Conservation (phyloP, 2,888 invertebrate genomes). For the Ochropacha duplaris region DNA sequence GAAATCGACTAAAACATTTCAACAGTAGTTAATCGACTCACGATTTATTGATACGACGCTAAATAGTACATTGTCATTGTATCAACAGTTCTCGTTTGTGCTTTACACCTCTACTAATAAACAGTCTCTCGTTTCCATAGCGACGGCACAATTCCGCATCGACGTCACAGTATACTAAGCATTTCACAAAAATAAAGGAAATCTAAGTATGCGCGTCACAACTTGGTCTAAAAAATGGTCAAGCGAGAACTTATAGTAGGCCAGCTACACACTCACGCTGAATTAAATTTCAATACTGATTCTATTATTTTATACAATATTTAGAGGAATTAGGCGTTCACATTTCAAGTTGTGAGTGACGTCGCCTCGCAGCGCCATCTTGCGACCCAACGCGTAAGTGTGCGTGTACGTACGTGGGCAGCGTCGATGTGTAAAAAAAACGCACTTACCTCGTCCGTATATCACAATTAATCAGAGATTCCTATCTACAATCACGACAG, state of each 20-base stretch:
- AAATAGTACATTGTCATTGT: neutral
- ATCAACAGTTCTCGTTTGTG: constrained; percentile 43
- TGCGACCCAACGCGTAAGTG: neutral
- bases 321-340: neutral
- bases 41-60: neutral
- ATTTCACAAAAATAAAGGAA: constrained; percentile 23
- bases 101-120: constrained; percentile 51
- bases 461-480: neutral
- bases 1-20: neutral
- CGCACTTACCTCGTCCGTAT: neutral
- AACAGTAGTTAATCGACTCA: neutral
- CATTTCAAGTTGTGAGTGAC: neutral
- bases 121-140: constrained; percentile 55
- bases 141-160: constrained; percentile 35
- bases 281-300: constrained; percentile 21
- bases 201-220: constrained; percentile 24
- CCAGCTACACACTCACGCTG: constrained; percentile 44
- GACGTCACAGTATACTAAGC: constrained; percentile 33
- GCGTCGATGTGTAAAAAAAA: neutral
- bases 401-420: neutral
- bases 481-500: neutral
- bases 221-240: constrained; percentile 17
- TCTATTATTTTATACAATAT: neutral
- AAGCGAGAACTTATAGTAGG: constrained; percentile 43
- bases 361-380: neutral